Percentiles rank a stretch among this genome's conserved stretches.
phyloP scores from a whole-genome alignment of 2,113 vertebrate genomes.

The Lophius piscatorius region DNA sequence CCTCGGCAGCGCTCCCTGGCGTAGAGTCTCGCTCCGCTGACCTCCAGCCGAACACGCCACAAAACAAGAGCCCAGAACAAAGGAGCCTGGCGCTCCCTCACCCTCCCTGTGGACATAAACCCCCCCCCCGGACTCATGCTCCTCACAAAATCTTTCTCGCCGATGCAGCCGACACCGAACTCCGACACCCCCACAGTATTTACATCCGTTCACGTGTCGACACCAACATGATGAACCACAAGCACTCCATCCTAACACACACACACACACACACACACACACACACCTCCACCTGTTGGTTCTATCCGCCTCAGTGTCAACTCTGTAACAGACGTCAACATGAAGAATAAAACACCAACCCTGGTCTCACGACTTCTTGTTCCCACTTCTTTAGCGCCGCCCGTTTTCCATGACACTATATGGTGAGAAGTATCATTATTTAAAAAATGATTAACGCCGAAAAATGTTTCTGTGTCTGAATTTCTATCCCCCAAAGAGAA shows the following conservation, averaged over 20 bases:
- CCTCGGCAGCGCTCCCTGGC: conserved; percentile 95
- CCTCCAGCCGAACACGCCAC: conserved; percentile 52
- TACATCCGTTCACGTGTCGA: conserved; percentile 41
- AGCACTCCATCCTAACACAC: conserved; percentile 44
- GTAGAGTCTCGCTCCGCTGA: conserved; percentile 68
- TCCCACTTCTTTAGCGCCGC: conserved; percentile 28
- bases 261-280: background rate
- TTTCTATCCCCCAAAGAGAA: conserved; percentile 61
- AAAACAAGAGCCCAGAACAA: conserved; percentile 63
- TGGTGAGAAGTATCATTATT: conserved; percentile 28
- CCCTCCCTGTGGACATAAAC: conserved; percentile 56
- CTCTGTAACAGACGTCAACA: conserved; percentile 46
- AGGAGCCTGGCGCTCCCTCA: conserved; percentile 61
- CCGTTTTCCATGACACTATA: conserved; percentile 38
- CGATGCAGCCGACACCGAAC: conserved; percentile 46
- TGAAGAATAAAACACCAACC: conserved; percentile 60
- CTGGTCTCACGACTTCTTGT: conserved; percentile 51
- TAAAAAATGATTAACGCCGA: conserved; percentile 17
- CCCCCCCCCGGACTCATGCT: conserved; percentile 25
- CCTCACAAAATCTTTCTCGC: conserved; percentile 37
- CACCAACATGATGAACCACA: conserved; percentile 39
- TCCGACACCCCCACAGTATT: conserved; percentile 39
- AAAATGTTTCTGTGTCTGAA: conserved; percentile 21
- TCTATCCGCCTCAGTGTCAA: conserved; percentile 39
- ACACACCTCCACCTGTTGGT: conserved; percentile 15